Evolutionary conservation across 2,797 vertebrate genomes (phyloP).

Genomic region (Pelobates cultripes): DNA sequence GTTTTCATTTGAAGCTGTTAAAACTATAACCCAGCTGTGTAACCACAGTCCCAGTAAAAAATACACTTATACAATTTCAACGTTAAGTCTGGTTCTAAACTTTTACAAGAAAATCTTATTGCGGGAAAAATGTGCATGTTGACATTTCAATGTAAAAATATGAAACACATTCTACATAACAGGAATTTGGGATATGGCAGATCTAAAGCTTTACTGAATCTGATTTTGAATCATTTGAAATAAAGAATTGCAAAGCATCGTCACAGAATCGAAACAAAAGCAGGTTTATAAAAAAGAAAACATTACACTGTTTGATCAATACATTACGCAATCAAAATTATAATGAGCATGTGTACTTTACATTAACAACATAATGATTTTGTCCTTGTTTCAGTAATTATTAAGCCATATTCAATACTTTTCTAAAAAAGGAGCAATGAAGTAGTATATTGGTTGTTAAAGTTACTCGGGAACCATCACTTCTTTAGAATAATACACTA

Average conservation of each 20-base stretch:
- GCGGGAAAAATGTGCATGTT: conserved; percentile 51
- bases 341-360: no score
- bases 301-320: fast-evolving
- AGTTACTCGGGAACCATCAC: no score
- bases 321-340: neutral
- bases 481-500: no score
- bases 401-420: no score
- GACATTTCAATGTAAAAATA: conserved; percentile 53
- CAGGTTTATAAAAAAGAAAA: conserved; percentile 15
- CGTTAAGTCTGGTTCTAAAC: conserved; percentile 53
- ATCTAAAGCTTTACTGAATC: conserved; percentile 68
- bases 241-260: conserved; percentile 64
- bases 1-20: conserved; percentile 60
- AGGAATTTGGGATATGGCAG: conserved; percentile 65
- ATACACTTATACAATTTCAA: conserved; percentile 56
- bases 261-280: conserved; percentile 51
- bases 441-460: no score
- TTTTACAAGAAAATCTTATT: conserved; percentile 62
- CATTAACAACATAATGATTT: no score
- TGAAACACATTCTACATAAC: conserved; percentile 66
- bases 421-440: no score
- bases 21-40: conserved; percentile 62
- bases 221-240: conserved; percentile 64
- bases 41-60: conserved; percentile 55
- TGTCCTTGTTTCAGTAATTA: no score